phyloP scores from a whole-genome alignment of 2,113 vertebrate species.

The Arenaria interpres region DNA sequence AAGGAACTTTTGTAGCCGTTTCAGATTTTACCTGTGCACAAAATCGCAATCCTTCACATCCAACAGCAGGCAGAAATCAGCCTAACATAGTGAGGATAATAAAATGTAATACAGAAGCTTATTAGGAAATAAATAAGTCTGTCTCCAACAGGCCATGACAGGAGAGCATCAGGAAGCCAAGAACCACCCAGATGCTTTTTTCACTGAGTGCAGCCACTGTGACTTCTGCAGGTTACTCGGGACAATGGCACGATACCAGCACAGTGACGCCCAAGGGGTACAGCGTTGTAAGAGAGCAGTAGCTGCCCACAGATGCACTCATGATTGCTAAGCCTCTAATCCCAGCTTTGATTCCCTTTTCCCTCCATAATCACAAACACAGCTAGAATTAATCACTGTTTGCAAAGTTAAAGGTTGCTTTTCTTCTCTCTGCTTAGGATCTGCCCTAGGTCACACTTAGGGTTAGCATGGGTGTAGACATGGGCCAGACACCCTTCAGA shows the following conservation, averaged over 20 bases:
- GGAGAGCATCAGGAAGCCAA: neutral
- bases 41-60: neutral
- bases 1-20: neutral
- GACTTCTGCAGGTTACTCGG: neutral
- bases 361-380: conserved; percentile 10
- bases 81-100: neutral
- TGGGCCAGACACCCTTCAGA: neutral
- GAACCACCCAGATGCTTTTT: neutral
- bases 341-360: conserved; percentile 5
- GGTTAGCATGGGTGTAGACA: neutral
- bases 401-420: conserved; percentile 13
- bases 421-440: neutral
- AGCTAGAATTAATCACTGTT: conserved; percentile 28
- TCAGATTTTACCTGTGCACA: neutral
- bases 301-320: neutral
- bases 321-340: conserved; percentile 48
- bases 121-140: neutral
- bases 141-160: neutral
- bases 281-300: neutral
- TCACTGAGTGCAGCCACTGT: neutral
- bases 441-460: neutral
- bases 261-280: neutral
- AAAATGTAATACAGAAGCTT: neutral
- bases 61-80: neutral
- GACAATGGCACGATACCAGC: neutral